These are phyloP conservation scores for Macaria notata DNA, from an alignment of 2,888 invertebrate species.

Conservation along the genomic window DNA sequence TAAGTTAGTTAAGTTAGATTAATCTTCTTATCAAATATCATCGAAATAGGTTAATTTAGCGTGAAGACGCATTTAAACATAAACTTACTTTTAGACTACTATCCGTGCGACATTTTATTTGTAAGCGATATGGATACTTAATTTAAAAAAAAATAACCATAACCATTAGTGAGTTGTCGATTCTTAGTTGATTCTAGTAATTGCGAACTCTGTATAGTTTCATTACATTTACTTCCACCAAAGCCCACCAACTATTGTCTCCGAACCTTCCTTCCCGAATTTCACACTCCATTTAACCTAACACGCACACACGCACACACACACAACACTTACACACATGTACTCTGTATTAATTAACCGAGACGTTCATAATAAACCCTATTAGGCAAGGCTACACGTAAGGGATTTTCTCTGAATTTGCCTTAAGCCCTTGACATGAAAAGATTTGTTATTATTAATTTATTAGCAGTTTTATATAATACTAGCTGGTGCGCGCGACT, in stretches of 20 bases:
- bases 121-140: too few relatives aligned
- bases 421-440: slow-evolving; percentile 31
- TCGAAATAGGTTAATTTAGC: too few relatives aligned
- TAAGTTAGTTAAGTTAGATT: too few relatives aligned
- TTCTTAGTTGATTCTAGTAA: too few relatives aligned
- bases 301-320: slow-evolving; percentile 18
- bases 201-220: neutral
- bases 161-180: too few relatives aligned
- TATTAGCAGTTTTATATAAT: slow-evolving; percentile 18
- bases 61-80: too few relatives aligned
- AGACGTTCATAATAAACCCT: slow-evolving; percentile 37
- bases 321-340: slow-evolving; percentile 16
- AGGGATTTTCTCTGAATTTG: slow-evolving; percentile 36
- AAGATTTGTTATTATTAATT: slow-evolving; percentile 35
- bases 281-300: slow-evolving; percentile 33
- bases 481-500: too few relatives aligned
- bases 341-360: slow-evolving; percentile 35
- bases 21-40: too few relatives aligned
- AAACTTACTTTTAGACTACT: too few relatives aligned
- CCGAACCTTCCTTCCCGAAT: slow-evolving; percentile 20
- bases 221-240: slow-evolving; percentile 4
- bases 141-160: too few relatives aligned
- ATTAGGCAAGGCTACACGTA: slow-evolving; percentile 36
- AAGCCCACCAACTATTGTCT: slow-evolving; percentile 17
- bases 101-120: too few relatives aligned